Conservation (phyloP, 92 coral and sea anemone species). For the Epizoanthus scotinus region DNA sequence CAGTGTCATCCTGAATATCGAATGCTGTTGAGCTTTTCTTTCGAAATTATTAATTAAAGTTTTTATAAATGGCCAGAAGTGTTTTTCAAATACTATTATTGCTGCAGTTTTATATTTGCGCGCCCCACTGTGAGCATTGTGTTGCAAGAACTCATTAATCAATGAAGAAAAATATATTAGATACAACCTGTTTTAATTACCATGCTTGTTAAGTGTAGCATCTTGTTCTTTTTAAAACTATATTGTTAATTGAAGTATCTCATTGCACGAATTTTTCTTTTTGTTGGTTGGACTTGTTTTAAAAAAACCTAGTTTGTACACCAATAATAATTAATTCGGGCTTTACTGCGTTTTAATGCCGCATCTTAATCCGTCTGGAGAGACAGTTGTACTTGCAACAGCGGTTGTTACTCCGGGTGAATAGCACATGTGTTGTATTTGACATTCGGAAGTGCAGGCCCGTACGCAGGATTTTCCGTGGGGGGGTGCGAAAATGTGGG, state of each 20-base stretch:
- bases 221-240: not conserved
- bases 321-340: not conserved
- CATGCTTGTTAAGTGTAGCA: not conserved
- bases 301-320: not conserved
- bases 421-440: too few relatives aligned
- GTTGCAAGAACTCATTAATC: conserved; percentile 9
- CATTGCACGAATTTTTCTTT: not conserved
- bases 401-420: too few relatives aligned
- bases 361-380: too few relatives aligned
- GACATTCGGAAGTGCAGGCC: not conserved
- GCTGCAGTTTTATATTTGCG: not conserved
- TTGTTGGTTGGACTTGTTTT: not conserved
- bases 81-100: not conserved
- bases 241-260: not conserved
- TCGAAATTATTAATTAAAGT: not conserved
- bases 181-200: not conserved
- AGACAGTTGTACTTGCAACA: too few relatives aligned
- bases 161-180: not conserved
- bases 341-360: too few relatives aligned
- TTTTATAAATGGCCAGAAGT: not conserved
- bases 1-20: too few relatives aligned
- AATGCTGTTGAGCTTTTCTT: not conserved
- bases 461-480: too few relatives aligned
- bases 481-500: too few relatives aligned
- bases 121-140: conserved; percentile 13